Evolutionary conservation across 2,888 invertebrate genomes (phyloP).

Genomic region (Strigamia transsilvanica): DNA sequence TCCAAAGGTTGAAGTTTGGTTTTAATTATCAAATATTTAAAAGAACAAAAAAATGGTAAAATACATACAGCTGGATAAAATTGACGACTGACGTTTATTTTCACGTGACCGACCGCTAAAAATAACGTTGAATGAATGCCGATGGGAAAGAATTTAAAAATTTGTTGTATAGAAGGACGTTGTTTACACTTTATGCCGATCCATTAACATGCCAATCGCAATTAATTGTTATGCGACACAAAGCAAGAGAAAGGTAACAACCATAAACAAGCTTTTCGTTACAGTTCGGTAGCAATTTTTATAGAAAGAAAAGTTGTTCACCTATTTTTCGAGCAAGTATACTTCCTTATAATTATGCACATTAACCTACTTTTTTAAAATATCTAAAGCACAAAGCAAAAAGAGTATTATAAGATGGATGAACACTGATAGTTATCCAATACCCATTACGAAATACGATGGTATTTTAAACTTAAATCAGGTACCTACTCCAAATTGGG

Average conservation of each 20-base stretch:
- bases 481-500: conserved; percentile 4
- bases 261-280: neutral
- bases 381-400: conserved; percentile 1
- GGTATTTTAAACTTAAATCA: conserved; percentile 16
- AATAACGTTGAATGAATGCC: neutral
- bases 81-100: neutral
- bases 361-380: neutral
- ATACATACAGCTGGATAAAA: neutral
- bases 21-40: neutral
- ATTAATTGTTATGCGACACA: neutral
- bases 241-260: conserved; percentile 13
- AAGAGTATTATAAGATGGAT: neutral
- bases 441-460: neutral
- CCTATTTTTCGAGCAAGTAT: neutral
- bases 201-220: neutral
- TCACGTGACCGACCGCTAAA: no score
- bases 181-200: neutral
- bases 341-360: neutral
- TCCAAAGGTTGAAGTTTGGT: conserved; percentile 27
- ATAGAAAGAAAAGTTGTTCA: neutral
- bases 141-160: neutral
- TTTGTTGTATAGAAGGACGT: neutral
- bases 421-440: neutral
- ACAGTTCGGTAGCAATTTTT: neutral
- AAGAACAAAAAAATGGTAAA: neutral